Conservation (phyloP, 2,113 vertebrate species). For the Marcusenius ussheri region DNA sequence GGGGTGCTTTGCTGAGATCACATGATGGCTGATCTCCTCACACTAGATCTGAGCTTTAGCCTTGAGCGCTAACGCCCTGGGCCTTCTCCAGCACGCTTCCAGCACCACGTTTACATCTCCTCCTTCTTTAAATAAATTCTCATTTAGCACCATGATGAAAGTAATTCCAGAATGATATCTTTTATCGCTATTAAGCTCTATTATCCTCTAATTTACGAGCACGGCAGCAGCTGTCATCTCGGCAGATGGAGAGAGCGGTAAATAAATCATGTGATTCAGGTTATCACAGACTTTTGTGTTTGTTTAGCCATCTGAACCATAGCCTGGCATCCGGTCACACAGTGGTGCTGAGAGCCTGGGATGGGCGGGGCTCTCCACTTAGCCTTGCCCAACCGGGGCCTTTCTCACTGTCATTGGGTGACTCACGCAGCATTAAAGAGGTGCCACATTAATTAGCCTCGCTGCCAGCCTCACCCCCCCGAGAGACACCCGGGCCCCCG, state of each 20-base stretch:
- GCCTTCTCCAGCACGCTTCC: not conserved
- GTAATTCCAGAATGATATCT: not conserved
- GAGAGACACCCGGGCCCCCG: not conserved
- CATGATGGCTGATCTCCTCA: not conserved
- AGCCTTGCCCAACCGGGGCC: not conserved
- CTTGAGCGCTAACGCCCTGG: not conserved
- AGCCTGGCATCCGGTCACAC: not conserved
- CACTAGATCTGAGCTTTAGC: not conserved
- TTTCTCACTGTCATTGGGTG: not conserved
- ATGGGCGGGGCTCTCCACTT: not conserved
- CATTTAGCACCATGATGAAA: not conserved
- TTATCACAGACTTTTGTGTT: not conserved
- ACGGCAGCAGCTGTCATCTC: not conserved
- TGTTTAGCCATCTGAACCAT: not conserved
- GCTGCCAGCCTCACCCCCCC: not conserved
- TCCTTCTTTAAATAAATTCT: not conserved
- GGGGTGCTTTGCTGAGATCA: not conserved
- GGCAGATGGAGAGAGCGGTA: not conserved
- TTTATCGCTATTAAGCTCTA: not conserved
- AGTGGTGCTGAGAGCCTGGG: not conserved
- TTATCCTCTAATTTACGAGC: not conserved
- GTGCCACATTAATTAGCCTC: constrained; percentile 3
- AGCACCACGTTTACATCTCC: not conserved
- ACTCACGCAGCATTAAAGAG: not conserved
- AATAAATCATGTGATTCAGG: constrained; percentile 4